Conservation (phyloP, 2,888 invertebrate species). For the Kuschelorhynchus macadamiae region DNA sequence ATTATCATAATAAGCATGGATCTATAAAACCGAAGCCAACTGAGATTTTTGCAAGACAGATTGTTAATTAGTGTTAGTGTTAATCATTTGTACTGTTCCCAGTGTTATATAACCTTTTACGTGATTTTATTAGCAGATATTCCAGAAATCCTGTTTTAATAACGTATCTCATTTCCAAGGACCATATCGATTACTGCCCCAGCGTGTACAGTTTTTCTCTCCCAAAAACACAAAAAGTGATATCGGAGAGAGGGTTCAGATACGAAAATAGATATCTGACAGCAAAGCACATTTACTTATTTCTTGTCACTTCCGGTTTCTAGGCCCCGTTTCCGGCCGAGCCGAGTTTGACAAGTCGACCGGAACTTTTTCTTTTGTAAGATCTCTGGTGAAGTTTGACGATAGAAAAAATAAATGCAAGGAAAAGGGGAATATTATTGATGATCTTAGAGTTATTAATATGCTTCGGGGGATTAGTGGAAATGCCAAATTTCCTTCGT, state of each 20-base stretch:
- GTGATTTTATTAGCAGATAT: no score
- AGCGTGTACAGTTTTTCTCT: slow-evolving; percentile 12
- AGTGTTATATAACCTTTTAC: no score
- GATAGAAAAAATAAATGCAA: slow-evolving; percentile 15
- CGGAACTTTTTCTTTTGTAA: slow-evolving; percentile 35
- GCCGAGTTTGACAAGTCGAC: slow-evolving; percentile 35
- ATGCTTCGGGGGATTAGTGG: slow-evolving; percentile 50
- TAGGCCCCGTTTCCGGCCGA: slow-evolving; percentile 33
- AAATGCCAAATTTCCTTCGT: no score
- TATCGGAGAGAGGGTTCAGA: slow-evolving; percentile 13
- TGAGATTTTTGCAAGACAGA: no score
- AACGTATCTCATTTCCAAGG: no score
- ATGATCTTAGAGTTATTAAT: slow-evolving; percentile 19
- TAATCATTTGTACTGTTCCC: no score
- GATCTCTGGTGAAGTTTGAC: slow-evolving; percentile 26
- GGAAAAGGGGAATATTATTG: slow-evolving; percentile 23
- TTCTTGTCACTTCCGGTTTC: slow-evolving; percentile 44
- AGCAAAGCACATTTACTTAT: slow-evolving; percentile 41
- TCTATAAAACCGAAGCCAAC: no score
- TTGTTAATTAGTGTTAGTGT: no score
- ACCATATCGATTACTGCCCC: slow-evolving; percentile 1
- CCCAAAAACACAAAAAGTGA: slow-evolving; percentile 17
- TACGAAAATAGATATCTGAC: slow-evolving; percentile 43
- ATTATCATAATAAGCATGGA: no score
- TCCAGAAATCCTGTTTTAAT: no score